A percentile compares a stretch with the other conserved stretches of the same genome.
Conservation (phyloP, 1,140 invertebrate genomes). For the Polyergus mexicanus region DNA sequence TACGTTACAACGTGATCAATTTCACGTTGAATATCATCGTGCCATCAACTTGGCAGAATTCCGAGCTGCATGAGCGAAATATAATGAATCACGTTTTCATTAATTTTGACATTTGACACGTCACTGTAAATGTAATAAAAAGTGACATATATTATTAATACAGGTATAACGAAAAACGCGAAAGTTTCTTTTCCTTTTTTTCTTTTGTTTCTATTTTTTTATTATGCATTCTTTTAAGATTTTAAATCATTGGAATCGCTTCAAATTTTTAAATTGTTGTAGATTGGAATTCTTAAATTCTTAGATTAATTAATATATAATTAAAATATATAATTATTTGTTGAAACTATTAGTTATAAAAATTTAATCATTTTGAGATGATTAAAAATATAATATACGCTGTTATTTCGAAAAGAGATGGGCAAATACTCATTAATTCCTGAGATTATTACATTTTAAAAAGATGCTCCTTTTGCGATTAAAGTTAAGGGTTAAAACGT, state of each 20-base stretch:
- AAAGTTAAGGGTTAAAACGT: conserved; percentile 12
- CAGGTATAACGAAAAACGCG: not conserved
- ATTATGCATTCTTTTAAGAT: not conserved
- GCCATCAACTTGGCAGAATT: conserved; percentile 16
- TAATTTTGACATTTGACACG: not conserved
- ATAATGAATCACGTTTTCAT: not conserved
- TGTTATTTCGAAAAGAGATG: not conserved
- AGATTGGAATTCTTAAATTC: not conserved
- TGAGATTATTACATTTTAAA: not conserved
- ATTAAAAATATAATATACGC: not conserved
- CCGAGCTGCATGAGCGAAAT: not conserved
- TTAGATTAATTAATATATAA: not conserved
- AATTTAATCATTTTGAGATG: not conserved
- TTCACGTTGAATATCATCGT: conserved; percentile 19
- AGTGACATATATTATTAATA: not conserved
- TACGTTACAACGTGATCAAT: conserved; percentile 61
- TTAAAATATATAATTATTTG: not conserved
- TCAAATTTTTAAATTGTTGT: not conserved
- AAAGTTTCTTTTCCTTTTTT: not conserved
- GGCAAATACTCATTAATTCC: too few species aligned
- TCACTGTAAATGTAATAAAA: not conserved
- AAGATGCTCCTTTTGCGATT: not conserved
- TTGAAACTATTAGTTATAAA: not conserved
- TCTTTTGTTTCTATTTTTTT: not conserved
- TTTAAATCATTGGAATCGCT: not conserved